These are phyloP conservation scores for Fistularia tabacaria DNA, from an alignment of 2,797 vertebrate genomes.

Conservation along the genomic window DNA sequence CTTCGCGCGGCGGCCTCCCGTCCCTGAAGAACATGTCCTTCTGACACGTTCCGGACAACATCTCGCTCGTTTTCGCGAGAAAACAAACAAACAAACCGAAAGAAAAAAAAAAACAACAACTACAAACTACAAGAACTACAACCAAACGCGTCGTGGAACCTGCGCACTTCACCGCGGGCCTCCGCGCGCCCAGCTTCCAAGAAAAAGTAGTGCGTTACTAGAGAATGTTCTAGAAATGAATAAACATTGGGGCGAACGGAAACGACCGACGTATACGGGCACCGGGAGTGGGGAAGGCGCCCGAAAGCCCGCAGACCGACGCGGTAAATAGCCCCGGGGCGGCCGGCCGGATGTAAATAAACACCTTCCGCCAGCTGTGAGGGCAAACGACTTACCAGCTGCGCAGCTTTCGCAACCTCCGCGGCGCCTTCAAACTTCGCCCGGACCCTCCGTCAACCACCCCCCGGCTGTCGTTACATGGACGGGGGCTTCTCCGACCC, in stretches of 20 bases:
- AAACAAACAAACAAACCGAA: too few relatives aligned
- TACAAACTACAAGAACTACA: too few relatives aligned
- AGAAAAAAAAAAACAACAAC: slow-evolving; percentile 1
- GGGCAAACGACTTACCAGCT: slow-evolving; percentile 29
- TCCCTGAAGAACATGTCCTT: slow-evolving; percentile 8
- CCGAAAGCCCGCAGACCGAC: too few relatives aligned
- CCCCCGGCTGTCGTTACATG: slow-evolving; percentile 7
- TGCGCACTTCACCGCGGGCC: slow-evolving; percentile 26
- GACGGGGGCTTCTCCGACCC: slow-evolving; percentile 28
- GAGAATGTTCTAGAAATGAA: too few relatives aligned
- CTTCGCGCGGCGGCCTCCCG: slow-evolving; percentile 56
- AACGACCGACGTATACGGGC: too few relatives aligned
- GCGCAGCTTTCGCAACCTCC: slow-evolving; percentile 4
- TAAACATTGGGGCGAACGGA: too few relatives aligned
- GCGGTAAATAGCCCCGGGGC: too few relatives aligned
- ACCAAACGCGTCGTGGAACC: slow-evolving; percentile 7
- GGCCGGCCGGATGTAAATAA: background rate
- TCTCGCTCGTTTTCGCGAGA: slow-evolving; percentile 42
- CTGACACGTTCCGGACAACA: slow-evolving; percentile 25
- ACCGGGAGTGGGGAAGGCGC: too few relatives aligned
- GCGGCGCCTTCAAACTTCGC: background rate
- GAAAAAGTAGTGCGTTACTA: background rate
- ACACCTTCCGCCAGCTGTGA: background rate
- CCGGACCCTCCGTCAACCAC: slow-evolving; percentile 1
- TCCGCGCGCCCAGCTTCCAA: background rate